phyloP scores from a whole-genome alignment of 1,140 invertebrate genomes.

The Drosophila ananassae region DNA sequence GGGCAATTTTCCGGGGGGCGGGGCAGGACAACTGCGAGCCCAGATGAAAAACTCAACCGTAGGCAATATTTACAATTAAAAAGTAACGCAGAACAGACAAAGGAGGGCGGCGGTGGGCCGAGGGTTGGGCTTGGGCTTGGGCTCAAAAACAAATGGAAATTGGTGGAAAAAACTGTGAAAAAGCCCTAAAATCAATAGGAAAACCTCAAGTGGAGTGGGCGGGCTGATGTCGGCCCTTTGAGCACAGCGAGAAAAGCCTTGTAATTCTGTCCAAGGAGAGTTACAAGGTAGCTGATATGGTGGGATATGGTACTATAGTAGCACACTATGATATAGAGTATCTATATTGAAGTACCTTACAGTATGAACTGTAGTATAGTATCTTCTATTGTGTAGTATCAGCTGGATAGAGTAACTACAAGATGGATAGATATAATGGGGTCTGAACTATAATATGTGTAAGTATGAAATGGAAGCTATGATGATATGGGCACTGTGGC shows the following conservation, averaged over 20 bases:
- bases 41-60: conserved; percentile 80
- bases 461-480: no score
- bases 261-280: no score
- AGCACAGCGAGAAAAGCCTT: conserved; percentile 3
- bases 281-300: no score
- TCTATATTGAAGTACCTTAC: no score
- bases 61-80: conserved; percentile 83
- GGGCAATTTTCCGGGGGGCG: background rate
- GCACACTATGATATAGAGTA: no score
- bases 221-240: conserved; percentile 6
- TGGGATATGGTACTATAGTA: no score
- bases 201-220: conserved; percentile 38
- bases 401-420: no score
- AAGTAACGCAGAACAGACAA: conserved; percentile 80
- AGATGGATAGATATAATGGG: no score
- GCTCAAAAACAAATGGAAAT: conserved; percentile 11
- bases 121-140: background rate
- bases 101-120: conserved; percentile 18
- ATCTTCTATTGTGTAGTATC: no score
- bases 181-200: conserved; percentile 80
- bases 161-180: conserved; percentile 71
- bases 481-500: no score
- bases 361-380: no score
- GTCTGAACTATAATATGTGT: no score
- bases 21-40: conserved; percentile 26